These are phyloP conservation scores for human (Homo sapiens) DNA, from an alignment of 2,113 vertebrate species.

Conservation along the genomic window GRCh38 chr13:109665001-109665500, in stretches of 20 bases:
- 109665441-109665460: rapidly evolving
- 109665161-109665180: rapidly evolving
- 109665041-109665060: background rate
- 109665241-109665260: rapidly evolving
- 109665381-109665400: background rate
- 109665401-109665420: background rate
- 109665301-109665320: background rate
- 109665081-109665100: rapidly evolving
- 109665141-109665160: rapidly evolving
- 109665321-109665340: background rate
- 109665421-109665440: rapidly evolving
- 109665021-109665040: background rate
- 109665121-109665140: background rate
- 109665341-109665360: background rate
- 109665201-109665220: background rate
- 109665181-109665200: rapidly evolving
- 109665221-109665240: rapidly evolving
- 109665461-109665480: background rate
- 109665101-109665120: rapidly evolving
- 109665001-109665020: background rate
- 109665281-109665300: rapidly evolving
- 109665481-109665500: background rate
- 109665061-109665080: rapidly evolving
- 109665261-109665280: rapidly evolving
- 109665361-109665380: background rate